Evolutionary conservation across 2,113 vertebrate genomes (phyloP).

Genomic region (Rhegmatorhina hoffmannsi): DNA sequence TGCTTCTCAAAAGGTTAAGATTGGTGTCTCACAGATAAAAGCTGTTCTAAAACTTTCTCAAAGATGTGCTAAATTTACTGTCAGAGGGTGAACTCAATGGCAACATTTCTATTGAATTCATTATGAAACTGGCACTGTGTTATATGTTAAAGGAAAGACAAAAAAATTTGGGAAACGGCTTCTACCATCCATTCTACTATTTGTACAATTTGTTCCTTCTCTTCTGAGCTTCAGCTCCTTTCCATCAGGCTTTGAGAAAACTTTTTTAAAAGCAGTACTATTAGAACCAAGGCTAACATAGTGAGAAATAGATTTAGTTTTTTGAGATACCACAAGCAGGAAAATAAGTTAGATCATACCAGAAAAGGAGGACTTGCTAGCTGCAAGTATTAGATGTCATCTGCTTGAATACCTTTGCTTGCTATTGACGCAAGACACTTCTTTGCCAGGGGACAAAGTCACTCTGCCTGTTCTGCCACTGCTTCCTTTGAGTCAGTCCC

Average conservation of each 20-base stretch:
- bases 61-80: not conserved
- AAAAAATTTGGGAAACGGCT: not conserved
- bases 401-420: not conserved
- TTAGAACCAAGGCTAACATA: not conserved
- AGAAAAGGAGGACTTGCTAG: not conserved
- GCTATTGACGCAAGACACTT: not conserved
- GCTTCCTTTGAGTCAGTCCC: not conserved
- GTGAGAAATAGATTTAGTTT: not conserved
- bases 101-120: not conserved
- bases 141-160: not conserved
- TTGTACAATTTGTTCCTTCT: not conserved
- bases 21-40: not conserved
- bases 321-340: not conserved
- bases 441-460: not conserved
- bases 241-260: not conserved
- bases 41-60: not conserved
- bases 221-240: not conserved
- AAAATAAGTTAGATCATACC: not conserved
- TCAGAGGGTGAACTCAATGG: not conserved
- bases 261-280: not conserved
- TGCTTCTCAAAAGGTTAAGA: not conserved
- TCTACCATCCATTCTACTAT: not conserved
- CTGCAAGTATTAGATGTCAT: not conserved
- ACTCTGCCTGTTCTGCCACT: constrained; percentile 4
- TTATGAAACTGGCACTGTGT: not conserved